A percentile compares a stretch with the other conserved stretches of the same genome.
Conservation (phyloP, 2,797 vertebrate genomes). For the Neoniphon sammara region DNA sequence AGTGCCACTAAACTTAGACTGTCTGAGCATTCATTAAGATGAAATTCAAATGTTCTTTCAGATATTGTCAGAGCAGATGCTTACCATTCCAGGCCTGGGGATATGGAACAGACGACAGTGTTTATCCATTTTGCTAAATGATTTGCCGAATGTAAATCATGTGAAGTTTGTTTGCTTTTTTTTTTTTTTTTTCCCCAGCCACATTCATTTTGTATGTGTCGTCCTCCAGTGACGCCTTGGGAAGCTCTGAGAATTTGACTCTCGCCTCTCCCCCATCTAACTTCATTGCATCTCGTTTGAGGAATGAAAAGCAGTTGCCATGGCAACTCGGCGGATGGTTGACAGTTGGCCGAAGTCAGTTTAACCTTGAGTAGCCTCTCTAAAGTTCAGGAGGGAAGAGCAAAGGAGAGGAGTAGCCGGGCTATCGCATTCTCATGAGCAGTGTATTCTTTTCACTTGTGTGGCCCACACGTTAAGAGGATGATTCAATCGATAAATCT, state of each 20-base stretch:
- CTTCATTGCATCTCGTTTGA: conserved; percentile 44
- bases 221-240: conserved; percentile 28
- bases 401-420: conserved; percentile 1
- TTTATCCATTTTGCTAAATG: conserved; percentile 60
- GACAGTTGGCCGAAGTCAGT: conserved; percentile 43
- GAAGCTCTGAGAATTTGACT: conserved; percentile 31
- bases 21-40: conserved; percentile 62
- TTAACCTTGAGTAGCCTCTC: conserved; percentile 61
- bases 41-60: conserved; percentile 43
- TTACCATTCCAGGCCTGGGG: conserved; percentile 33
- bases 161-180: neutral
- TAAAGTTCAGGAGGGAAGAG: neutral
- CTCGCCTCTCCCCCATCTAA: neutral
- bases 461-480: conserved; percentile 35
- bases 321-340: conserved; percentile 51
- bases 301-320: conserved; percentile 65
- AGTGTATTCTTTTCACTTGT: conserved; percentile 18
- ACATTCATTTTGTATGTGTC: conserved; percentile 14
- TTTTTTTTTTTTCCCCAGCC: neutral
- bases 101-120: conserved; percentile 33
- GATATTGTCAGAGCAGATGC: conserved; percentile 62
- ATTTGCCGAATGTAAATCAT: conserved; percentile 47
- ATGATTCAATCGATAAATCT: conserved; percentile 63
- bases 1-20: conserved; percentile 30
- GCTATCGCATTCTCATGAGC: conserved; percentile 32